A percentile compares a stretch with the other conserved stretches of the same genome.
These are phyloP conservation scores for Morpho achilles DNA, from an alignment of 2,888 invertebrate species.

Conservation along the genomic window DNA sequence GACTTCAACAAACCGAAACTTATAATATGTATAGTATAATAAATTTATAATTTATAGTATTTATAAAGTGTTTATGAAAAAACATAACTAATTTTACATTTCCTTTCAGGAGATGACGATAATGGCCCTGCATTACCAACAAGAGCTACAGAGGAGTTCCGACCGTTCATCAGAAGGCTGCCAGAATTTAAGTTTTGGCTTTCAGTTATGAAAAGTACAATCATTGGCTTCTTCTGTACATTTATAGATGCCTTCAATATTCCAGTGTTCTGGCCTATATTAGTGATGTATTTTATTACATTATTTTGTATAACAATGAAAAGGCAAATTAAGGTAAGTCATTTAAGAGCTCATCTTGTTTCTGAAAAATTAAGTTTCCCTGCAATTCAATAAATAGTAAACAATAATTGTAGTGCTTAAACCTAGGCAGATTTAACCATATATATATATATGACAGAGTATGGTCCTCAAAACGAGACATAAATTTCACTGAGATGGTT, in stretches of 20 bases:
- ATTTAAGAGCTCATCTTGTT: neutral
- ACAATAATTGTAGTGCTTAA: no score
- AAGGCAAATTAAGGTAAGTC: conserved; percentile 96
- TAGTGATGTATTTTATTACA: conserved; percentile 99
- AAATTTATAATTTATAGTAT: no score
- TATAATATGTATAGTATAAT: no score
- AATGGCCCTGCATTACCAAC: conserved; percentile 97
- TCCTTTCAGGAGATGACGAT: conserved; percentile 79
- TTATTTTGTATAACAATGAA: conserved; percentile 99
- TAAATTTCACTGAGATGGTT: no score
- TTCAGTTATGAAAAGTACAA: conserved; percentile 95
- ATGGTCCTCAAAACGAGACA: no score
- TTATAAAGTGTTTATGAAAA: no score
- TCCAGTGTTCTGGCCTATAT: conserved; percentile 99
- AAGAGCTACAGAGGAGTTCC: conserved; percentile 96
- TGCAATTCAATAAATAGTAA: no score
- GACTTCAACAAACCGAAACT: no score
- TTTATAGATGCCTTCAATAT: conserved; percentile 99
- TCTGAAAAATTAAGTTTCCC: no score
- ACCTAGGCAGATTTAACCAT: no score
- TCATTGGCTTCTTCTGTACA: conserved; percentile 94
- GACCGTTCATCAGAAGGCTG: conserved; percentile 96
- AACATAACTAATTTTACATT: no score
- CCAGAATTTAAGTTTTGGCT: conserved; percentile 99
- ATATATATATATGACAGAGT: no score